A percentile compares a stretch with the other conserved stretches of the same genome.
Conservation (phyloP, 1,140 invertebrate species). For the Myzus persicae region DNA sequence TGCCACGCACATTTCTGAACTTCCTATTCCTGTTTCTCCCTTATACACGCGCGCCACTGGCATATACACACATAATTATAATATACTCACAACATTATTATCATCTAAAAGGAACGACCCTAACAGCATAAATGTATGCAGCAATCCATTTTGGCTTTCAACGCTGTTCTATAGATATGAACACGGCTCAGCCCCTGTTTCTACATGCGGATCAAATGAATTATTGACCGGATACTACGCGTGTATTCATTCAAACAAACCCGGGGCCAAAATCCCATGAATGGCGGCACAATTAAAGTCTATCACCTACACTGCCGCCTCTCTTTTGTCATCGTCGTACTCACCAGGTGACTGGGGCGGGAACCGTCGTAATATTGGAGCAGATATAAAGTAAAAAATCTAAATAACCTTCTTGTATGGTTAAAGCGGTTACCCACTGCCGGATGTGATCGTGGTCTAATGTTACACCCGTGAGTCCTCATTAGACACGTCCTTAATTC, state of each 20-base stretch:
- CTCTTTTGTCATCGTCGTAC: conserved; percentile 6
- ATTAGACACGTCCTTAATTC: background rate
- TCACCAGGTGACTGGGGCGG: conserved; percentile 8
- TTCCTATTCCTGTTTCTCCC: background rate
- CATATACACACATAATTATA: background rate
- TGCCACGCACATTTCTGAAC: background rate
- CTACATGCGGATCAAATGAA: conserved; percentile 35
- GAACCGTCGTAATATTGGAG: background rate
- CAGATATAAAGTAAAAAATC: background rate
- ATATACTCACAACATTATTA: background rate
- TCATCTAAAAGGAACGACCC: background rate
- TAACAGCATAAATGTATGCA: background rate
- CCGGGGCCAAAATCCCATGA: background rate
- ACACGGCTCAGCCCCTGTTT: background rate
- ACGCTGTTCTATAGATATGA: background rate
- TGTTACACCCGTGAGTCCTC: background rate
- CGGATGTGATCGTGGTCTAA: conserved; percentile 41
- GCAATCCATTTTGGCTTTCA: background rate
- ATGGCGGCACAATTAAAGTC: conserved; percentile 16
- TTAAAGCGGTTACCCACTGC: conserved; percentile 24
- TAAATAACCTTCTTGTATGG: conserved; percentile 1
- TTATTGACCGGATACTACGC: conserved; percentile 36
- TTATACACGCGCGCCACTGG: background rate
- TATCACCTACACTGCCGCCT: conserved; percentile 6
- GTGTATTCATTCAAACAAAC: conserved; percentile 26